A percentile compares a stretch with the other conserved stretches of the same genome.
Evolutionary conservation across 2,797 vertebrate genomes (phyloP).

Genomic region (Muscicapa comitata): DNA sequence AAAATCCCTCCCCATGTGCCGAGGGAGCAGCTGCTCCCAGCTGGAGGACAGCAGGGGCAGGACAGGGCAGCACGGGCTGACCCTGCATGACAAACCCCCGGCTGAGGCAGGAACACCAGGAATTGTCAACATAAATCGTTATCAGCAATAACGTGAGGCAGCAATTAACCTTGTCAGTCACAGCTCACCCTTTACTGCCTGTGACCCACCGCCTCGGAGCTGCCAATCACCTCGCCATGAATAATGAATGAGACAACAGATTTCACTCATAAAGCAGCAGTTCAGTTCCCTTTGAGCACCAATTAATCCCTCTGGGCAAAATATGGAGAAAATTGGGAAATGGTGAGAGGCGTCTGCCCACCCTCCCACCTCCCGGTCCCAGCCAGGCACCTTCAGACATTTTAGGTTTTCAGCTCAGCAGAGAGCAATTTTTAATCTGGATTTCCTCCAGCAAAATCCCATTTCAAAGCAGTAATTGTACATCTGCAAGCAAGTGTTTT

Average conservation of each 20-base stretch:
- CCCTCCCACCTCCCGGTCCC: background rate
- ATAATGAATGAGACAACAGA: slow-evolving; percentile 41
- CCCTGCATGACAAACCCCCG: fast-evolving
- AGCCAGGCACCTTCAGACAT: background rate
- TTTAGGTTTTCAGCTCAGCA: background rate
- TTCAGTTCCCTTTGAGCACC: background rate
- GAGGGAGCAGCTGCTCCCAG: fast-evolving
- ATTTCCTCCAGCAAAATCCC: background rate
- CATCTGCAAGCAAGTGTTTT: background rate
- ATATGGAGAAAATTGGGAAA: background rate
- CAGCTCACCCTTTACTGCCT: background rate
- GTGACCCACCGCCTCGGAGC: background rate
- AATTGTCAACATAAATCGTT: slow-evolving; percentile 26
- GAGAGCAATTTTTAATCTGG: background rate
- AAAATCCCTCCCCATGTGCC: background rate
- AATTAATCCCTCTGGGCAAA: background rate
- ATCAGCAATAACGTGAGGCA: background rate
- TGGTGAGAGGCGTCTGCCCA: fast-evolving
- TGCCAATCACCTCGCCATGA: slow-evolving; percentile 28
- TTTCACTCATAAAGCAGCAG: background rate
- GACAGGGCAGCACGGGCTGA: background rate
- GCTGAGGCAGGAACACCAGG: background rate
- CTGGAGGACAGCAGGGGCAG: background rate
- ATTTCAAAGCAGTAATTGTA: background rate
- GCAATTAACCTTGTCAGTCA: slow-evolving; percentile 59